These are phyloP conservation scores for Sakesphorus luctuosus DNA, from an alignment of 2,113 vertebrate genomes.

Conservation along the genomic window DNA sequence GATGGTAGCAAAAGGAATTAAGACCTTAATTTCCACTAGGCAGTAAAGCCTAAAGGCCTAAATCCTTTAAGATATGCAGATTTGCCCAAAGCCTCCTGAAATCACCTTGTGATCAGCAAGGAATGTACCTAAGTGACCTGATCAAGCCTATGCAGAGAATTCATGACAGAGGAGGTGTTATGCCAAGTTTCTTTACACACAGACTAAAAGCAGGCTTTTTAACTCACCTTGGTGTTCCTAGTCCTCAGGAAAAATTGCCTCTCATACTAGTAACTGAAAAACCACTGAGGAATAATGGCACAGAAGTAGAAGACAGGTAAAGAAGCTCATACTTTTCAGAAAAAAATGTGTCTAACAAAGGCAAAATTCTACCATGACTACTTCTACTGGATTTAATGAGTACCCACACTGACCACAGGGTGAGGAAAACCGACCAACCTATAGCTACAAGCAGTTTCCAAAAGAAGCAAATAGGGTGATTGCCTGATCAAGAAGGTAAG, in stretches of 20 bases:
- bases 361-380: neutral
- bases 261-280: neutral
- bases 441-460: rapidly evolving
- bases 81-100: neutral
- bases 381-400: neutral
- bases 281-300: neutral
- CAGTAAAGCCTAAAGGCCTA: neutral
- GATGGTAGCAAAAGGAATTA: neutral
- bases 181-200: neutral
- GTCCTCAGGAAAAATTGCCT: neutral
- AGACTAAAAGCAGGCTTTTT: neutral
- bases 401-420: rapidly evolving
- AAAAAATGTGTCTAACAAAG: neutral
- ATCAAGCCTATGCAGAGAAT: neutral
- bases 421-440: neutral
- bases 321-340: neutral
- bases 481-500: neutral
- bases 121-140: neutral
- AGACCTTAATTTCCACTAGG: neutral
- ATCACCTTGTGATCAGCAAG: rapidly evolving
- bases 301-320: neutral
- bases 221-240: neutral
- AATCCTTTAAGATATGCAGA: neutral
- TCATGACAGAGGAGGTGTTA: neutral
- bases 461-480: neutral